A percentile compares a stretch with the other conserved stretches of the same genome.
Evolutionary conservation across 2,797 vertebrate species (phyloP).

Genomic region (Melanotaenia pygmaea): DNA sequence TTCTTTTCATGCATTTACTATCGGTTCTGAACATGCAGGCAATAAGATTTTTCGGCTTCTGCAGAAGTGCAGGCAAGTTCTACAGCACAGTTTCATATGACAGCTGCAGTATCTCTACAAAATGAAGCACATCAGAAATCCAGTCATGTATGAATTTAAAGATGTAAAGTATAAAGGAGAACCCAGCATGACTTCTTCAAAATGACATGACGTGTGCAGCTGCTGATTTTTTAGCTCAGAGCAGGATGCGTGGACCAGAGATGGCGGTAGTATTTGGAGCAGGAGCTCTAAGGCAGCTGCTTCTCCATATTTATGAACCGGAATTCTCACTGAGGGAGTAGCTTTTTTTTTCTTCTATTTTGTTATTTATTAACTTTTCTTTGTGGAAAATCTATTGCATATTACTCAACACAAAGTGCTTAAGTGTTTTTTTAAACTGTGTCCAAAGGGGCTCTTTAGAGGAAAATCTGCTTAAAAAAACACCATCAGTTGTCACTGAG

Average conservation of each 20-base stretch:
- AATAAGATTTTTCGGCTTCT: neutral
- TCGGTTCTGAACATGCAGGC: neutral
- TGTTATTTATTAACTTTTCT: slow-evolving; percentile 12
- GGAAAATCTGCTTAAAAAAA: slow-evolving; percentile 11
- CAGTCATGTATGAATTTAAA: slow-evolving; percentile 6
- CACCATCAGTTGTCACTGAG: slow-evolving; percentile 1
- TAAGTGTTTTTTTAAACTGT: slow-evolving; percentile 7
- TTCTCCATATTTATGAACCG: slow-evolving; percentile 27
- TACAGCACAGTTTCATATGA: neutral
- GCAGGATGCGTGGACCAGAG: neutral
- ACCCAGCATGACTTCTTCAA: slow-evolving; percentile 9
- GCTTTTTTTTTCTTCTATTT: slow-evolving; percentile 3
- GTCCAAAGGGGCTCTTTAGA: slow-evolving; percentile 13
- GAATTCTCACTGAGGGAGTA: slow-evolving; percentile 12
- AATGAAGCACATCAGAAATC: slow-evolving; percentile 4
- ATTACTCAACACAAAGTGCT: neutral
- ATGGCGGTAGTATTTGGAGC: slow-evolving; percentile 4
- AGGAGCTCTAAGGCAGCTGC: slow-evolving; percentile 12
- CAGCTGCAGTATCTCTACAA: slow-evolving; percentile 1
- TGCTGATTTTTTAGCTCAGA: slow-evolving; percentile 6
- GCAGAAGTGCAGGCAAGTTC: neutral
- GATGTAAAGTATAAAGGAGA: slow-evolving; percentile 9
- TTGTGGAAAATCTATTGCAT: slow-evolving; percentile 14
- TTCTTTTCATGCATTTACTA: neutral
- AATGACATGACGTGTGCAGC: neutral